A percentile compares a stretch with the other conserved stretches of the same genome.
These are phyloP conservation scores for Rhamnusium bicolor DNA, from an alignment of 2,888 invertebrate genomes.

Conservation along the genomic window DNA sequence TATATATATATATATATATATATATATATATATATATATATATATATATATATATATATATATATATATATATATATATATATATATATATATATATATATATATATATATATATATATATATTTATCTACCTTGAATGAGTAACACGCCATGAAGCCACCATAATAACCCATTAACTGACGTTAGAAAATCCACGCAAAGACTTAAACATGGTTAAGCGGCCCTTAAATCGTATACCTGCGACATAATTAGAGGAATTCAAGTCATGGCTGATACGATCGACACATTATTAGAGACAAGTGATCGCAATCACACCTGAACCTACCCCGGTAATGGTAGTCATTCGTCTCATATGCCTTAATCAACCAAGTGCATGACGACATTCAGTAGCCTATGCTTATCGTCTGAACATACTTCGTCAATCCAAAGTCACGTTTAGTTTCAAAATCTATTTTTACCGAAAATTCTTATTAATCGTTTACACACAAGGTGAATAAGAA, in stretches of 20 bases:
- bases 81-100: too few species aligned
- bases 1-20: too few species aligned
- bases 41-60: too few species aligned
- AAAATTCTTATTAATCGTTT: too few species aligned
- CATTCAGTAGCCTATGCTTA: constrained; percentile 24
- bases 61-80: too few species aligned
- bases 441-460: constrained; percentile 4
- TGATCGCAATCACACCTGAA: constrained; percentile 61
- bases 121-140: too few species aligned
- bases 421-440: constrained; percentile 19
- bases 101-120: too few species aligned
- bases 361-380: constrained; percentile 45
- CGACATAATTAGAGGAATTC: constrained; percentile 57
- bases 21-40: too few species aligned
- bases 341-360: constrained; percentile 58
- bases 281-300: constrained; percentile 60
- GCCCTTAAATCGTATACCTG: constrained; percentile 52
- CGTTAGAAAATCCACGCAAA: background rate
- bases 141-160: too few species aligned
- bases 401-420: constrained; percentile 13
- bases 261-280: constrained; percentile 52
- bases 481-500: too few species aligned
- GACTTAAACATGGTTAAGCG: constrained; percentile 13
- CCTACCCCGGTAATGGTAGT: constrained; percentile 54
- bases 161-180: constrained; percentile 35